Evolutionary conservation across 2,888 invertebrate species (phyloP), one percentile per base, ranked within the genome.

Genomic region (Gryllus longicercus): DNA sequence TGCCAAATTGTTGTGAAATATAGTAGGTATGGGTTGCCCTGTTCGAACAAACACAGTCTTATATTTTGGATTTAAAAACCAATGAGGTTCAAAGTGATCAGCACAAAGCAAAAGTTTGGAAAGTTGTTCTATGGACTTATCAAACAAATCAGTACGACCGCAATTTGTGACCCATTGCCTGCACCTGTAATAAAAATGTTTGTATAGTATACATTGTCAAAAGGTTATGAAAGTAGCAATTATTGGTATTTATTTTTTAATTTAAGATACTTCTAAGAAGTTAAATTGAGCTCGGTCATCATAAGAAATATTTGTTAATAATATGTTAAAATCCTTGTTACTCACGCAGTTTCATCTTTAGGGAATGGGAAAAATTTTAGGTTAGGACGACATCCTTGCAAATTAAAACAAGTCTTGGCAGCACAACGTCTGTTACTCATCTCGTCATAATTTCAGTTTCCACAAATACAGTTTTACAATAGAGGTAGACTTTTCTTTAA

Each of bases 361-460:
- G 82, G 82, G 16, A 81, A 81, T 25, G 75, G 74, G 38, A 82
- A 82, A 75, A 83, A 83, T 80, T 81, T 83, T 21, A 83, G 79
- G 79, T 81, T 81, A 81, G 82, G 83, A 49, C 81, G 79, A 18
- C 81, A 80, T 21, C 78, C 79, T 51, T 80, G 77, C 49, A 80
- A 80, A 75, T 83, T 83, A 76, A 81, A 83, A 75, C 83, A 83
- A 18, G 83, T 83, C 81, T 80, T 82, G 14, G 83, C 83, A 18
- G 81, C 79, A 81, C 83, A 83, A 74, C 82, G 75, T 23, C 82
- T 76, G 77, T 51, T 78, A 23, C 80, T 80, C 83, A 81, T 82
- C 77, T 82, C 50, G 18, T 50, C 14, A 21, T 25, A 74, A n/a
- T 18, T 18, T 63, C 63, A 63, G 16, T 63, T n/a, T 18, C 12